Evolutionary conservation across 2,888 invertebrate genomes (phyloP).

Genomic region (Pristionchus arcanus): DNA sequence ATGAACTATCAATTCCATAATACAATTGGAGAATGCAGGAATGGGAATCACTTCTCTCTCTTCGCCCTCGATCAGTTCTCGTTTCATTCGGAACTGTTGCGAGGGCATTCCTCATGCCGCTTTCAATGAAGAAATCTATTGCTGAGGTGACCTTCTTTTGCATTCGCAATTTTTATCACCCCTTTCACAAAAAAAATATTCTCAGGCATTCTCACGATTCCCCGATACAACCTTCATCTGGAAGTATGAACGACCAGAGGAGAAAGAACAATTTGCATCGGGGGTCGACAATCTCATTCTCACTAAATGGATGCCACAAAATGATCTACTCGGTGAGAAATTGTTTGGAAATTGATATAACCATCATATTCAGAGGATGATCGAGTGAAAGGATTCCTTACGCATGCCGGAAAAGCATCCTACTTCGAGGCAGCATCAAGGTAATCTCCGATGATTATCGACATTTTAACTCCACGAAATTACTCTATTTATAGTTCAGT

Average conservation of each 20-base stretch:
- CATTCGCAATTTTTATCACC: no score
- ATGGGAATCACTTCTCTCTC: conserved; percentile 21
- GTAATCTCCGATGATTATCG: no score
- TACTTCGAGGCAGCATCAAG: conserved; percentile 37
- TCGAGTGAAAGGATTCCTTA: conserved; percentile 34
- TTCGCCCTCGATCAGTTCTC: conserved; percentile 2
- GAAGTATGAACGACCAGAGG: conserved; percentile 51
- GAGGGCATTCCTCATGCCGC: conserved; percentile 38
- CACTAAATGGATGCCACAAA: conserved; percentile 48
- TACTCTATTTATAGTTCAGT: no score
- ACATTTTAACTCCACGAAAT: no score
- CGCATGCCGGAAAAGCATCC: conserved; percentile 49
- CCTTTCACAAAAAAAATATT: no score
- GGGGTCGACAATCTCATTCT: conserved; percentile 38
- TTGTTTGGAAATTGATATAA: background rate
- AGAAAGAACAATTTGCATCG: conserved; percentile 33
- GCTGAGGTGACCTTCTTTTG: no score
- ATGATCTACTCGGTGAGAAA: conserved; percentile 51
- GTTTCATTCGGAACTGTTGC: conserved; percentile 40
- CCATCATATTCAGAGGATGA: background rate
- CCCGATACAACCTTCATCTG: conserved; percentile 43
- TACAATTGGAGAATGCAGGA: background rate
- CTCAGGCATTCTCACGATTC: conserved; percentile 44
- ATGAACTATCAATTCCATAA: background rate
- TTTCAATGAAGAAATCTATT: conserved; percentile 28